Evolutionary conservation across 2,888 invertebrate species (phyloP), one percentile per base, ranked within the genome.

Genomic region (Sycophila texana): DNA sequence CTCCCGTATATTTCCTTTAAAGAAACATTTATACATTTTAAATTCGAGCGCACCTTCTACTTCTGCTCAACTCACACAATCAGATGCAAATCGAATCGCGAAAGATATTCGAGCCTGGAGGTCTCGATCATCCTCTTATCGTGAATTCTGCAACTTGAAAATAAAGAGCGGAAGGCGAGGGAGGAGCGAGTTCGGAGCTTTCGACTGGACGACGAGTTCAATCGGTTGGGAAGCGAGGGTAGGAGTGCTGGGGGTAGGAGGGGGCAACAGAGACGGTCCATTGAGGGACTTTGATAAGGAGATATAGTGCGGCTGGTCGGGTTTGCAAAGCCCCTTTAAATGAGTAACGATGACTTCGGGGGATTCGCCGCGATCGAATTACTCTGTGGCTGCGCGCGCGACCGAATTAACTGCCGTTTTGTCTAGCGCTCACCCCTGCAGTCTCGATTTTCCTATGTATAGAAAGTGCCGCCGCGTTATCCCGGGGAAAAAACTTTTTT

Each of bases 291-390:
- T 61, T 61, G 61, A 22, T 30, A 61, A 61, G 18, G 22, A 61
- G 30, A 22, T 13, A 61, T 53, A 16, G 53, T n/a, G 14, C 49
- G 47, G 18, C 16, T 57, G 18, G n/a, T 57, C 20, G 7, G 57
- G 5, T 12, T 57, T 18, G 57, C 18, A 16, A 55, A 55, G 18
- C 16, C 14, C 16, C 18, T 55, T 39, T 39, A 7, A 30, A 5
- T 61, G 61, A 60, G 3, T 16, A 61, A 61, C 61, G 39, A 39
- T n/a, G 30, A 39, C 39, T 53, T 53, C 61, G 14, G 16, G 53
- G 16, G 61, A 61, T 61, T 51, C 26, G 67, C 51, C 67, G 67
- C 51, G 67, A 49, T 51, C 49, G 53, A 67, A 67, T 67, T 47
- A n/a, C 47, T 39, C 39, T 13, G 51, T 16, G 55, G 39, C 10